A percentile compares a stretch with the other conserved stretches of the same genome.
Conservation (phyloP, 2,888 invertebrate species). For the Meloe dianella region DNA sequence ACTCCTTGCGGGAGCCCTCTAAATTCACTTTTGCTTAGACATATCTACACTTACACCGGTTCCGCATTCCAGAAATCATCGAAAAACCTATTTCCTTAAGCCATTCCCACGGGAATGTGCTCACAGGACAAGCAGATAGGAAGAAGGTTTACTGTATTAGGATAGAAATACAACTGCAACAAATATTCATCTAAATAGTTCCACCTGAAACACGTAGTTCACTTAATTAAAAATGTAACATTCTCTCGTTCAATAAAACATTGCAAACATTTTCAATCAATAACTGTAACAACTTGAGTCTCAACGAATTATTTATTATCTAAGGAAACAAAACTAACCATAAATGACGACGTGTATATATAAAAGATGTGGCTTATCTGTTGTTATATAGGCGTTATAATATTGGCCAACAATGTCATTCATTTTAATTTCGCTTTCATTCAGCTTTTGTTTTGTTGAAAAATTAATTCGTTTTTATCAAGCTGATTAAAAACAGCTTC, state of each 20-base stretch:
- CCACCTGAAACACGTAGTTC: not conserved
- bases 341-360: not conserved
- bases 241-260: not conserved
- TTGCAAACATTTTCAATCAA: not conserved
- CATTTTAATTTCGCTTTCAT: constrained; percentile 27
- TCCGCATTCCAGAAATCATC: not conserved
- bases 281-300: not conserved
- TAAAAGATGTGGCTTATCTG: not conserved
- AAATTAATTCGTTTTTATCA: constrained; percentile 31
- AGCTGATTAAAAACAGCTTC: constrained; percentile 33
- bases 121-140: too few relatives aligned
- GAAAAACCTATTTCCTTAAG: not conserved
- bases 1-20: too few relatives aligned
- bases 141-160: not conserved
- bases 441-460: constrained; percentile 23
- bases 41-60: too few relatives aligned
- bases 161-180: not conserved
- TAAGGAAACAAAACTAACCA: not conserved
- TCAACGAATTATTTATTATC: not conserved
- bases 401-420: constrained; percentile 16
- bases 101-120: not conserved
- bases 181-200: not conserved
- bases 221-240: constrained; percentile 1
- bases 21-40: too few relatives aligned
- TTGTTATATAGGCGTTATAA: not conserved